phyloP scores from a whole-genome alignment of 2,113 vertebrate genomes.

The Malurus cyaneus region DNA sequence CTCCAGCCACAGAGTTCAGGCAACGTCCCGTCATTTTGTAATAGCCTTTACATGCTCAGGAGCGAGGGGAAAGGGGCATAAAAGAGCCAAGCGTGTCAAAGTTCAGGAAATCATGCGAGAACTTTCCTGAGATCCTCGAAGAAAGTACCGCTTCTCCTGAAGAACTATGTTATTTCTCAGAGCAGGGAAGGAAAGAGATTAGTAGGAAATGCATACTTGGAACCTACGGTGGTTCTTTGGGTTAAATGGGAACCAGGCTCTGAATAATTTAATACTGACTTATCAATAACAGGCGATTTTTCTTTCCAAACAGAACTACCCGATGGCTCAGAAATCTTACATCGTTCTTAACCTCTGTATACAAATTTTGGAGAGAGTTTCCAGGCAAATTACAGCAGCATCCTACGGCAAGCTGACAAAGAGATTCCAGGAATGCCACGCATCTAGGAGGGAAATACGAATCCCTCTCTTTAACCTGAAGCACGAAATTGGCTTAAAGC shows the following conservation, averaged over 20 bases:
- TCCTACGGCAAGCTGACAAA: constrained; percentile 10
- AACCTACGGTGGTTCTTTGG: not conserved
- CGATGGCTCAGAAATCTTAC: not conserved
- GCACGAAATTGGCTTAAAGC: constrained; percentile 57
- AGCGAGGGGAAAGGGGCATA: accelerated
- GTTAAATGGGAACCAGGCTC: not conserved
- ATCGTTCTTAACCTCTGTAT: not conserved
- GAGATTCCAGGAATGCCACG: constrained; percentile 17
- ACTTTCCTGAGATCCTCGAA: not conserved
- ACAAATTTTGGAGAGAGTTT: not conserved
- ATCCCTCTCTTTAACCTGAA: constrained; percentile 15
- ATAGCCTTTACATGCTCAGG: not conserved
- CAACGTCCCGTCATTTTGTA: not conserved
- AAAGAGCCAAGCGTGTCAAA: not conserved
- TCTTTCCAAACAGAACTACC: not conserved
- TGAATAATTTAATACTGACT: not conserved
- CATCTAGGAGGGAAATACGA: constrained; percentile 45
- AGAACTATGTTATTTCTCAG: not conserved
- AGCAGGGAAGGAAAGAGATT: not conserved
- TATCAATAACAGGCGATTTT: not conserved
- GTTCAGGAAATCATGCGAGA: not conserved
- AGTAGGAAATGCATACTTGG: not conserved
- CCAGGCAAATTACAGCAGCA: not conserved
- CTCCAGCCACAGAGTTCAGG: not conserved
- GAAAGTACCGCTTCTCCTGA: not conserved